Conservation (phyloP, 1,140 invertebrate species). For the Euglossa dilemma region DNA sequence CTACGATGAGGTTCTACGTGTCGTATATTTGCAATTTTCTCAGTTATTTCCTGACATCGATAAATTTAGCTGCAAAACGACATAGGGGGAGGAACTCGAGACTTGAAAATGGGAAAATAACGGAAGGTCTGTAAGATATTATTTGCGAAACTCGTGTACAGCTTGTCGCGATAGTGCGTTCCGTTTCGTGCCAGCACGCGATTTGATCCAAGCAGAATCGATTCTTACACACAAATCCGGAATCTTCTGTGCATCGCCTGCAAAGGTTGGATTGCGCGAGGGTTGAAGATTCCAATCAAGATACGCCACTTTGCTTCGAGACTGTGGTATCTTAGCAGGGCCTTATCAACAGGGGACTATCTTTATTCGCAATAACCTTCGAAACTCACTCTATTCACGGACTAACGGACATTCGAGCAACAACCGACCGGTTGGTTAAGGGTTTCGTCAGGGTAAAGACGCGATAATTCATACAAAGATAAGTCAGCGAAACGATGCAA, state of each 20-base stretch:
- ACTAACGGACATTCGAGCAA: slow-evolving; percentile 58
- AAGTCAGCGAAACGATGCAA: neutral
- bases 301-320: slow-evolving; percentile 66
- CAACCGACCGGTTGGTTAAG: slow-evolving; percentile 37
- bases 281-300: slow-evolving; percentile 72
- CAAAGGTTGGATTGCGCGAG: slow-evolving; percentile 43
- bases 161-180: neutral
- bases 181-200: neutral
- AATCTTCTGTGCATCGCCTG: slow-evolving; percentile 38
- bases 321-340: slow-evolving; percentile 66
- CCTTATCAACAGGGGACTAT: slow-evolving; percentile 69
- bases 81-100: too few relatives aligned
- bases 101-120: too few relatives aligned
- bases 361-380: slow-evolving; percentile 72
- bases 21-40: too few relatives aligned
- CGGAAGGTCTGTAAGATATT: too few relatives aligned
- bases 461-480: neutral
- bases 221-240: slow-evolving; percentile 55
- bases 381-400: slow-evolving; percentile 56
- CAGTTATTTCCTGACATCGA: too few relatives aligned
- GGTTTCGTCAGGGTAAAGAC: slow-evolving; percentile 5
- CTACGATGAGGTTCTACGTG: too few relatives aligned
- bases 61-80: too few relatives aligned
- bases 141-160: too few relatives aligned
- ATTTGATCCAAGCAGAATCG: slow-evolving; percentile 52